phyloP scores from a whole-genome alignment of 2,797 vertebrate species.

The Macropus fuliginosus region DNA sequence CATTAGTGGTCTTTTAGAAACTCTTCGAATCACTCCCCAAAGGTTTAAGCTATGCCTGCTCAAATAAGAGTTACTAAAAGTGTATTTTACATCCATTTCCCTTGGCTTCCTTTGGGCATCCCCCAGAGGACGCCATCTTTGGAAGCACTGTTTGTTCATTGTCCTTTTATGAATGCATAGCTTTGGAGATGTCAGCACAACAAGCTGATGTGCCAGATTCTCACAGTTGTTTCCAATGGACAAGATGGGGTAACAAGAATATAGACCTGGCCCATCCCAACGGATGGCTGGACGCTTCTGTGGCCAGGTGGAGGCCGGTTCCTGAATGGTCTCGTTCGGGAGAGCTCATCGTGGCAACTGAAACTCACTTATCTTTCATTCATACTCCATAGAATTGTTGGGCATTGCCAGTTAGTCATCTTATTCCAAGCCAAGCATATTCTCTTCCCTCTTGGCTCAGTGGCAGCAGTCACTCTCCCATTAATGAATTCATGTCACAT shows the following conservation, averaged over 20 bases:
- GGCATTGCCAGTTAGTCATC: not conserved
- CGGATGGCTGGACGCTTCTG: not conserved
- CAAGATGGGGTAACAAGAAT: not conserved
- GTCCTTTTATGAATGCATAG: not conserved
- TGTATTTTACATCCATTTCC: not conserved
- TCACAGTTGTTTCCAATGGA: not conserved
- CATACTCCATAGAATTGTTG: not conserved
- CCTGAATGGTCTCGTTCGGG: not conserved
- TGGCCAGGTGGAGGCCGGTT: not conserved
- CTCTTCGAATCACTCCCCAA: slow-evolving; percentile 29
- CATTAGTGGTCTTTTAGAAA: slow-evolving; percentile 31
- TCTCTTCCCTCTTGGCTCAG: not conserved
- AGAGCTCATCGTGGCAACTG: not conserved
- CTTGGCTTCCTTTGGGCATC: not conserved
- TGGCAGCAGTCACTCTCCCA: not conserved
- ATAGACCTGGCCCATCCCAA: not conserved
- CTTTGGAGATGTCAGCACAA: not conserved
- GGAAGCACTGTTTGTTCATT: not conserved
- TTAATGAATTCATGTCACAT: not conserved
- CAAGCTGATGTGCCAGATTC: not conserved
- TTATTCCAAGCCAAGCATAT: not conserved
- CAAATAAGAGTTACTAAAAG: not conserved
- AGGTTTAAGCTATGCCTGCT: slow-evolving; percentile 13
- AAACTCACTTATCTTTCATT: not conserved
- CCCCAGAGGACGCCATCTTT: not conserved